A percentile compares a stretch with the other conserved stretches of the same genome.
Conservation (phyloP, 2,797 vertebrate species). For the Lemur catta region DNA sequence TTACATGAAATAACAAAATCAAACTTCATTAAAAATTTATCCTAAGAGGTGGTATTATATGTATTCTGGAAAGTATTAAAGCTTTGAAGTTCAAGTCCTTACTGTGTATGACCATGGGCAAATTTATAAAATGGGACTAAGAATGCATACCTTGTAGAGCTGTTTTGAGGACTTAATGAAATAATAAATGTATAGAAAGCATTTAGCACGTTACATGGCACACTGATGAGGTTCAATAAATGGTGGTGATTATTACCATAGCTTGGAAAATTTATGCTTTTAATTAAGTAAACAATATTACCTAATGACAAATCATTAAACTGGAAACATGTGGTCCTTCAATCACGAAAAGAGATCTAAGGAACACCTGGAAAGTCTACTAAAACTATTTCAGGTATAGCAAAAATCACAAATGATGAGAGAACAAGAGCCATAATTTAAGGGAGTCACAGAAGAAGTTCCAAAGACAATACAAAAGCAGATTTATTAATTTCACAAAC, state of each 20-base stretch:
- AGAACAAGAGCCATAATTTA: neutral
- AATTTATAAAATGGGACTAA: slow-evolving; percentile 23
- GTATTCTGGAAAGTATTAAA: neutral
- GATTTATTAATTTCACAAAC: neutral
- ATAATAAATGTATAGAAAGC: neutral
- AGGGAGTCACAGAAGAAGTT: neutral
- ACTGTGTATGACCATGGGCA: neutral
- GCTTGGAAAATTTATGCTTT: slow-evolving; percentile 12
- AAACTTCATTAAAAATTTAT: slow-evolving; percentile 11
- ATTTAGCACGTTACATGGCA: slow-evolving; percentile 18
- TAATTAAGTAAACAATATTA: slow-evolving; percentile 33
- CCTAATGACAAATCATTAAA: slow-evolving; percentile 12
- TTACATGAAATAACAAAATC: slow-evolving; percentile 16
- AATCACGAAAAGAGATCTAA: neutral
- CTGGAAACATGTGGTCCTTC: neutral
- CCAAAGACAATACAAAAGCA: neutral
- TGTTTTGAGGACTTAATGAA: slow-evolving; percentile 26
- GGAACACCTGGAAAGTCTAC: neutral
- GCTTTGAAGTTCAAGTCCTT: neutral
- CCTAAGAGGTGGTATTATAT: neutral
- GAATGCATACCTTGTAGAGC: neutral
- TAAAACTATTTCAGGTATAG: neutral
- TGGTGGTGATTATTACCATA: neutral
- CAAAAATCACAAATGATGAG: neutral
- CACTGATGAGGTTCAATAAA: neutral